Evolutionary conservation across 2,888 invertebrate genomes (phyloP).

Genomic region (Mylabris sibirica): DNA sequence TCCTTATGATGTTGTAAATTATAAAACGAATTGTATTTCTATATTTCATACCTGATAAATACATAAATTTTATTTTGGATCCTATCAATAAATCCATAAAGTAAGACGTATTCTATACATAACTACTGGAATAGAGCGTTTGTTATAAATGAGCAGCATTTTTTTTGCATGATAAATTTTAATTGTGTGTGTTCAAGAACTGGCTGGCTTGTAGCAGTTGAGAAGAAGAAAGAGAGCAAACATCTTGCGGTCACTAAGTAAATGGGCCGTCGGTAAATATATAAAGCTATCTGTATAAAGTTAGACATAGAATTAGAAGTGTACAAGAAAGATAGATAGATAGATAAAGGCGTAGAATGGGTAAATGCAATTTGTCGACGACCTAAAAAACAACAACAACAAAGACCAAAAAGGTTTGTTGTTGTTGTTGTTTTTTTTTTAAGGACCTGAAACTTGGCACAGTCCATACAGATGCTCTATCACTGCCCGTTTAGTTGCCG

Average conservation of each 20-base stretch:
- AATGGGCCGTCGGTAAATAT: constrained; percentile 40
- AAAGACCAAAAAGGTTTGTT: constrained; percentile 31
- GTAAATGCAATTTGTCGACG: constrained; percentile 20
- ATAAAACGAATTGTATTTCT: background rate
- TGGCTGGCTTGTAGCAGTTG: background rate
- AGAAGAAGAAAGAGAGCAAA: constrained; percentile 7
- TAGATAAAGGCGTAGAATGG: background rate
- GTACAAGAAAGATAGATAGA: constrained; percentile 11
- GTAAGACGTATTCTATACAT: background rate
- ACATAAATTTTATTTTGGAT: background rate
- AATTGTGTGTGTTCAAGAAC: constrained; percentile 8
- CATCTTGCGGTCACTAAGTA: constrained; percentile 46
- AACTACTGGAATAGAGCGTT: background rate
- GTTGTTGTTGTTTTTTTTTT: constrained; percentile 27
- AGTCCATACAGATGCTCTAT: constrained; percentile 49
- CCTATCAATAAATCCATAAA: background rate
- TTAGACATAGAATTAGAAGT: constrained; percentile 8
- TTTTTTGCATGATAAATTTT: constrained; percentile 9
- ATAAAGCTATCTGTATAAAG: constrained; percentile 21
- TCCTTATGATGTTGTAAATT: constrained; percentile 19
- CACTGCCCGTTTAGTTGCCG: constrained; percentile 55
- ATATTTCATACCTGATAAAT: background rate
- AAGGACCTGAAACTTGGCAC: constrained; percentile 50
- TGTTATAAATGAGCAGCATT: background rate
- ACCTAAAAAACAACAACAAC: constrained; percentile 9